Percentiles rank a stretch among this genome's conserved stretches.
These are phyloP conservation scores for Pholis gunnellus DNA, from an alignment of 2,113 vertebrate genomes.

Conservation along the genomic window DNA sequence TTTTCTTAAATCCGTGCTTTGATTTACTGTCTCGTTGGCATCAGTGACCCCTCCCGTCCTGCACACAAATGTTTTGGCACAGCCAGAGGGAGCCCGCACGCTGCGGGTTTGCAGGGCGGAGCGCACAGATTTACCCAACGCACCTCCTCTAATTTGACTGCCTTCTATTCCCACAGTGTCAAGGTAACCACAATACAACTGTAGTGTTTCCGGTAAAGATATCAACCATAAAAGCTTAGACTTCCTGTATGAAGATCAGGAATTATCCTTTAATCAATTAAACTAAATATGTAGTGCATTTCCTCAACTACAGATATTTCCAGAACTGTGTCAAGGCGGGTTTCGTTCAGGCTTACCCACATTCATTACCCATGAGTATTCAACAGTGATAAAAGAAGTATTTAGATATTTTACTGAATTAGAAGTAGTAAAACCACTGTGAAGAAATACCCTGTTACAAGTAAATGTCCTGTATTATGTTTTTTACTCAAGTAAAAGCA, in stretches of 20 bases:
- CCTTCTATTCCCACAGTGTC: not conserved
- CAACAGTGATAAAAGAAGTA: not conserved
- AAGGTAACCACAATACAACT: slow-evolving; percentile 8
- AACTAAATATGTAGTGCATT: not conserved
- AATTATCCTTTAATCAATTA: not conserved
- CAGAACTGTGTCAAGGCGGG: not conserved
- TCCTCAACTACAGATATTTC: not conserved
- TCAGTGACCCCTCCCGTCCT: not conserved
- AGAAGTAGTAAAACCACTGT: not conserved
- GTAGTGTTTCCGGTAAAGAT: not conserved
- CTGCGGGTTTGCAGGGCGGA: slow-evolving; percentile 56
- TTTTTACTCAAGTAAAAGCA: not conserved
- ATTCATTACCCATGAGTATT: not conserved
- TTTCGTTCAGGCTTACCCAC: not conserved
- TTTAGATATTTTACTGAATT: not conserved
- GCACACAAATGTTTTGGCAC: slow-evolving; percentile 3
- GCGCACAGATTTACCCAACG: slow-evolving; percentile 56
- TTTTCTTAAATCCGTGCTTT: not conserved
- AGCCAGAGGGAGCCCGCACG: slow-evolving; percentile 78
- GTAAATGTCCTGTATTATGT: not conserved
- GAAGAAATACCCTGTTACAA: not conserved
- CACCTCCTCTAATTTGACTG: slow-evolving; percentile 43
- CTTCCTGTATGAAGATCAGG: not conserved
- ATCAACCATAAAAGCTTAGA: not conserved
- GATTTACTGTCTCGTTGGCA: not conserved